Evolutionary conservation across 2,113 vertebrate species (phyloP).

Genomic region (Caranx ignobilis): DNA sequence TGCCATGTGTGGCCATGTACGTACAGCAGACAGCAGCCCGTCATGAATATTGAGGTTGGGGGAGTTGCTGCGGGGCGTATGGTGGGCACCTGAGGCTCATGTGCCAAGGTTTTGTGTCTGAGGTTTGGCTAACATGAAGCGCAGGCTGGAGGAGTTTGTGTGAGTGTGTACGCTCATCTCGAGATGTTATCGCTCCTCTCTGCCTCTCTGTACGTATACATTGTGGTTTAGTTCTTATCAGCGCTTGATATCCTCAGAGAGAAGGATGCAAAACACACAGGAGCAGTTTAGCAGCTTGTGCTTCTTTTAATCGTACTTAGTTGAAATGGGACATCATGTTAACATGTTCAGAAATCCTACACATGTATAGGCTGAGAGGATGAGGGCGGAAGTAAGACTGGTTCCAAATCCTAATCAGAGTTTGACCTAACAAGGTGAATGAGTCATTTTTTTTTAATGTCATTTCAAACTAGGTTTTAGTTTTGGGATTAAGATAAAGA

Average conservation of each 20-base stretch:
- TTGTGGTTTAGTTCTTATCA: conserved; percentile 35
- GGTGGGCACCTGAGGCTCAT: conserved; percentile 43
- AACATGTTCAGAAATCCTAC: neutral
- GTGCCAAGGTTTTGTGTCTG: conserved; percentile 44
- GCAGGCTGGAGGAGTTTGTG: neutral
- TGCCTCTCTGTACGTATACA: neutral
- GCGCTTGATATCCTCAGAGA: neutral
- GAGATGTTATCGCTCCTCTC: conserved; percentile 29
- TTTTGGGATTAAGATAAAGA: conserved; percentile 28
- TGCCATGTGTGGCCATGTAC: conserved; percentile 24
- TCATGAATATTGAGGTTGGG: conserved; percentile 49
- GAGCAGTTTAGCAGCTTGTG: neutral
- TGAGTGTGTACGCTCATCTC: conserved; percentile 2
- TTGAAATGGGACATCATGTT: neutral
- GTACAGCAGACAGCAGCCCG: conserved; percentile 27
- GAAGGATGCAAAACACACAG: too few species aligned
- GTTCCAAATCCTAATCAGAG: too few species aligned
- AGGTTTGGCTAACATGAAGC: conserved; percentile 29
- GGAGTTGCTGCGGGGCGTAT: conserved; percentile 9
- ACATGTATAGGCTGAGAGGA: neutral
- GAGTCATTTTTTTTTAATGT: neutral
- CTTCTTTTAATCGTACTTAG: neutral
- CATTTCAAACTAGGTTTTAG: conserved; percentile 2
- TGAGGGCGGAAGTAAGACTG: too few species aligned
- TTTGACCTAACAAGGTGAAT: neutral